Conservation (phyloP, 2,888 invertebrate species). For the Aproaerema taeniolella region DNA sequence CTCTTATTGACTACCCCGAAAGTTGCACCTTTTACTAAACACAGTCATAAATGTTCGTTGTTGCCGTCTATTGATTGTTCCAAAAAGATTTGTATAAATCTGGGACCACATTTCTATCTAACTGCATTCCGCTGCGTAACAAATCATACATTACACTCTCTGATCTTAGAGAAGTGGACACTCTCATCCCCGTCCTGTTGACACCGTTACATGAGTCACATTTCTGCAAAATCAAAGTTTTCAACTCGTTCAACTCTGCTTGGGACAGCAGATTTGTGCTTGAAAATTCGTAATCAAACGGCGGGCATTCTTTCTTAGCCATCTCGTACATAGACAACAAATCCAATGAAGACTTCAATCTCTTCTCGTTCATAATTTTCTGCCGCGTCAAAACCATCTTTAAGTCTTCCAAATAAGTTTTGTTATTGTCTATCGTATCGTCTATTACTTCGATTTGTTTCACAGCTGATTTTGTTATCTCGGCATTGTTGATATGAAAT, state of each 20-base stretch:
- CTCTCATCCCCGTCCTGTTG: slow-evolving; percentile 28
- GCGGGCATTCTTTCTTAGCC: slow-evolving; percentile 37
- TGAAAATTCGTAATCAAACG: slow-evolving; percentile 31
- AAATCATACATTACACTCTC: too few species aligned
- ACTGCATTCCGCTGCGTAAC: too few species aligned
- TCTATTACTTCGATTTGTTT: slow-evolving; percentile 65
- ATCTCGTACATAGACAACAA: slow-evolving; percentile 51
- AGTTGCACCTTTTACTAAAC: too few species aligned
- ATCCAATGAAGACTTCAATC: slow-evolving; percentile 39
- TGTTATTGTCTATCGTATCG: slow-evolving; percentile 47
- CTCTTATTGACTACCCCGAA: too few species aligned
- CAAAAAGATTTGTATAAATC: too few species aligned
- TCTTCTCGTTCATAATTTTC: slow-evolving; percentile 27
- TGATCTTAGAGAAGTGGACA: too few species aligned
- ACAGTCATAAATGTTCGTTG: too few species aligned
- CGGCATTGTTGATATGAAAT: slow-evolving; percentile 40
- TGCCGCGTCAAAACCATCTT: slow-evolving; percentile 43
- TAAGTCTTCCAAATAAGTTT: slow-evolving; percentile 53
- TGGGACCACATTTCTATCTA: too few species aligned
- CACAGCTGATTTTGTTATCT: slow-evolving; percentile 39
- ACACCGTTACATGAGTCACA: slow-evolving; percentile 51
- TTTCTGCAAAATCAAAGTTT: slow-evolving; percentile 43
- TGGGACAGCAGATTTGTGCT: slow-evolving; percentile 42
- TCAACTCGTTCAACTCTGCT: slow-evolving; percentile 49
- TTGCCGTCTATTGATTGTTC: too few species aligned